These are phyloP conservation scores for Lepisosteus osseus DNA, from an alignment of 2,113 vertebrate genomes.

Conservation along the genomic window DNA sequence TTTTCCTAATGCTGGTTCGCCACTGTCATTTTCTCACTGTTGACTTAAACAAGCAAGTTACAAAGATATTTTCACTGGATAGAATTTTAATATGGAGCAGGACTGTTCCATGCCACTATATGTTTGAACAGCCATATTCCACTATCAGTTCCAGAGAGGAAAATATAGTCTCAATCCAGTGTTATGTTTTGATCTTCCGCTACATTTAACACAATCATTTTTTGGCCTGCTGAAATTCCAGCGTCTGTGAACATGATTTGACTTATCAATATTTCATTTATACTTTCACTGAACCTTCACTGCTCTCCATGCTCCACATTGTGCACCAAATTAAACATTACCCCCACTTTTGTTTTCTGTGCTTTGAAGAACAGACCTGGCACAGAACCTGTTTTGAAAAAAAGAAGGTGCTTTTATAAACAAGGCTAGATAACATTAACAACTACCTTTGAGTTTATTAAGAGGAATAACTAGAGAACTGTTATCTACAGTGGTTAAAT, in stretches of 20 bases:
- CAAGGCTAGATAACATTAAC: too few relatives aligned
- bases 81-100: conserved; percentile 36
- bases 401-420: too few relatives aligned
- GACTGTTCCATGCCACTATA: background rate
- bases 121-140: conserved; percentile 23
- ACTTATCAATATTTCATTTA: conserved; percentile 29
- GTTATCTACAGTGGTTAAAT: too few relatives aligned
- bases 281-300: conserved; percentile 10
- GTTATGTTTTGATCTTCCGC: conserved; percentile 13
- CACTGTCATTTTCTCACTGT: conserved; percentile 41
- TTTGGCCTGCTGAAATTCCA: conserved; percentile 2
- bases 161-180: conserved; percentile 12
- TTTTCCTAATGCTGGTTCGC: conserved; percentile 7
- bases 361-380: too few relatives aligned
- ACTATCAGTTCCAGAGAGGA: conserved; percentile 14
- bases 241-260: background rate
- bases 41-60: conserved; percentile 27
- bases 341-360: too few relatives aligned
- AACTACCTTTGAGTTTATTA: too few relatives aligned
- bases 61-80: conserved; percentile 36
- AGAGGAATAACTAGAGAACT: too few relatives aligned
- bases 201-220: background rate
- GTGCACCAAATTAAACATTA: too few relatives aligned
- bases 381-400: too few relatives aligned
- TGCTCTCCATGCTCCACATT: background rate